phyloP scores from a whole-genome alignment of 1,140 invertebrate genomes.

The Drosophila sp. region DNA sequence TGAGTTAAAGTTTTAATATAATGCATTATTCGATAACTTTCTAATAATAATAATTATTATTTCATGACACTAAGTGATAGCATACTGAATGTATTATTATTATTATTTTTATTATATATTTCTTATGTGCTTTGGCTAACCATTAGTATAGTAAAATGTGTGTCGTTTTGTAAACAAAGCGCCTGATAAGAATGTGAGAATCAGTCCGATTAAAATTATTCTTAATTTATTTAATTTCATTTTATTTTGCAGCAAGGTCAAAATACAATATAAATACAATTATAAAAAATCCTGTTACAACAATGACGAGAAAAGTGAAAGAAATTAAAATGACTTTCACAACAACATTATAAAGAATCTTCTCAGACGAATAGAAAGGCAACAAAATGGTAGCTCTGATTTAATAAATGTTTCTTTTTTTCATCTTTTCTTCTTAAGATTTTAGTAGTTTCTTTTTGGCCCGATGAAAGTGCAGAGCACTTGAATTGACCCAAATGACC shows the following conservation, averaged over 20 bases:
- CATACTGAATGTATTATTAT: slow-evolving; percentile 26
- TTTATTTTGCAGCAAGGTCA: slow-evolving; percentile 62
- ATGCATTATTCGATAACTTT: slow-evolving; percentile 50
- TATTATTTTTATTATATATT: slow-evolving; percentile 36
- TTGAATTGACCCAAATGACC: slow-evolving; percentile 81
- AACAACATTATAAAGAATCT: slow-evolving; percentile 42
- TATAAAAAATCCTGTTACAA: slow-evolving; percentile 55
- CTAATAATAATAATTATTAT: slow-evolving; percentile 65
- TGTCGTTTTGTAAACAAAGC: slow-evolving; percentile 78
- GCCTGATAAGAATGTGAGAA: slow-evolving; percentile 52
- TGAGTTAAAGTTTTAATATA: slow-evolving; percentile 12
- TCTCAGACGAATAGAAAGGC: slow-evolving; percentile 61
- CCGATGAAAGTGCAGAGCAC: slow-evolving; percentile 71
- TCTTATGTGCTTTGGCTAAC: slow-evolving; percentile 68
- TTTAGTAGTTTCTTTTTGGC: slow-evolving; percentile 28
- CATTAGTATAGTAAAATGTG: slow-evolving; percentile 62
- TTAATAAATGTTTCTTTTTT: slow-evolving; percentile 10
- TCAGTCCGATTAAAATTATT: slow-evolving; percentile 39
- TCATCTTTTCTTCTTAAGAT: not conserved
- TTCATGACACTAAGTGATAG: slow-evolving; percentile 48
- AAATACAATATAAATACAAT: slow-evolving; percentile 30
- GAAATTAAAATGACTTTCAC: slow-evolving; percentile 70
- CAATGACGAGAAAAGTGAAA: slow-evolving; percentile 14
- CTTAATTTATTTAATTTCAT: slow-evolving; percentile 35
- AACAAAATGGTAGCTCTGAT: slow-evolving; percentile 44